Conservation (phyloP, 1,140 invertebrate genomes). For the Akabosia matsudoensis region DNA sequence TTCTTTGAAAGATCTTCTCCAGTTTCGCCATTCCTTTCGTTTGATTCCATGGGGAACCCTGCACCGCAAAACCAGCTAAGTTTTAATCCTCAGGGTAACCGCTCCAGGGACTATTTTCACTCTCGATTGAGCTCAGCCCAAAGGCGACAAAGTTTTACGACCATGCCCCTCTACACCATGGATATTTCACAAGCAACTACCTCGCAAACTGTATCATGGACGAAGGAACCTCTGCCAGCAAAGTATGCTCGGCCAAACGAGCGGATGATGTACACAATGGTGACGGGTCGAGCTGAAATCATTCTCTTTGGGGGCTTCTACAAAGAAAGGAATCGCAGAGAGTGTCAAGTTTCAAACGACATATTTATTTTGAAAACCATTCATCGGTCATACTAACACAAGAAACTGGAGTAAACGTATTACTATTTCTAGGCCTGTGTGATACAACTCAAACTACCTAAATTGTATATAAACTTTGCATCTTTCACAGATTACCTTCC, state of each 20-base stretch:
- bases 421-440: too few species aligned
- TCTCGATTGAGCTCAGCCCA: conserved; percentile 33
- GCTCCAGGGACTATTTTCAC: conserved; percentile 37
- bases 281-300: conserved; percentile 83
- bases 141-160: conserved; percentile 30
- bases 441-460: too few species aligned
- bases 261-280: conserved; percentile 82
- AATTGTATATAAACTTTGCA: too few species aligned
- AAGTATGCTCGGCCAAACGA: conserved; percentile 66
- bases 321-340: conserved; percentile 58
- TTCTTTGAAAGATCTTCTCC: conserved; percentile 42
- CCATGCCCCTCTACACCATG: conserved; percentile 43
- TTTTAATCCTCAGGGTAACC: conserved; percentile 34
- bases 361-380: conserved; percentile 39
- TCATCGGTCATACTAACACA: conserved; percentile 29
- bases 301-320: conserved; percentile 92
- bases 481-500: too few species aligned
- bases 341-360: conserved; percentile 45
- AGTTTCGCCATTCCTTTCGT: conserved; percentile 43
- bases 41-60: conserved; percentile 43
- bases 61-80: conserved; percentile 27
- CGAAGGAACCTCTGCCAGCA: conserved; percentile 29
- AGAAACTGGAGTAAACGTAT: too few species aligned
- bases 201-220: conserved; percentile 42
- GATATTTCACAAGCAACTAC: conserved; percentile 42